phyloP scores from a whole-genome alignment of 37 sponge, comb jelly and placozoan genomes.

The Mnemiopsis leidyi region DNA sequence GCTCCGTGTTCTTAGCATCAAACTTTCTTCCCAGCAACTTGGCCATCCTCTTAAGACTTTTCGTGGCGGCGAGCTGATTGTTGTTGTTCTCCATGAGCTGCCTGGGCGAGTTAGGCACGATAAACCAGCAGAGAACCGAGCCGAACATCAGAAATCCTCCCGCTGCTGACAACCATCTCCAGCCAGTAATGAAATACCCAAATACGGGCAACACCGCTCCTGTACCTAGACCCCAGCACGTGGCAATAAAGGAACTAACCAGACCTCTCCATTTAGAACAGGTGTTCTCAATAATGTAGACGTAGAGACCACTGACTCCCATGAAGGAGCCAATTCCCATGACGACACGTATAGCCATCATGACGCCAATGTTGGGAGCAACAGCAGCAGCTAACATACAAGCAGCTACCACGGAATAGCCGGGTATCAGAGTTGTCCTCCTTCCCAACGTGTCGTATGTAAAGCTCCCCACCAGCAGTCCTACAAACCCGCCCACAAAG shows the following conservation, averaged over 20 bases:
- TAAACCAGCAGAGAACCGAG: background rate
- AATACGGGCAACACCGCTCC: background rate
- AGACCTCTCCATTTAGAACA: background rate
- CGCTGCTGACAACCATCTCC: background rate
- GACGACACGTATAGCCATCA: slow-evolving; percentile 6
- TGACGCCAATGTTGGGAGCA: background rate
- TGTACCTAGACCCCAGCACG: background rate
- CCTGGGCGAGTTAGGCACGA: slow-evolving; percentile 25
- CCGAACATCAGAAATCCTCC: background rate
- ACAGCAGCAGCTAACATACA: background rate
- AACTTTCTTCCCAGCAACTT: background rate
- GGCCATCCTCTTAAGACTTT: background rate
- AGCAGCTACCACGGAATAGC: background rate
- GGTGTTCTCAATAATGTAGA: slow-evolving; percentile 4
- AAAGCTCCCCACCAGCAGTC: slow-evolving; percentile 10
- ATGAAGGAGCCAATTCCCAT: slow-evolving; percentile 6
- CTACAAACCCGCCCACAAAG: slow-evolving; percentile 28
- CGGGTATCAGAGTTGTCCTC: background rate
- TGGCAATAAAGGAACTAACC: background rate
- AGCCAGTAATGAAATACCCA: background rate
- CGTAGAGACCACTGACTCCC: slow-evolving; percentile 32
- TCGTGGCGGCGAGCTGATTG: background rate
- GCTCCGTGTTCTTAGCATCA: background rate
- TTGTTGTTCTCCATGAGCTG: background rate
- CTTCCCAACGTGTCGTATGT: slow-evolving; percentile 7